phyloP scores from a whole-genome alignment of 2,113 vertebrate species.

The Tricholaema leucomelas region DNA sequence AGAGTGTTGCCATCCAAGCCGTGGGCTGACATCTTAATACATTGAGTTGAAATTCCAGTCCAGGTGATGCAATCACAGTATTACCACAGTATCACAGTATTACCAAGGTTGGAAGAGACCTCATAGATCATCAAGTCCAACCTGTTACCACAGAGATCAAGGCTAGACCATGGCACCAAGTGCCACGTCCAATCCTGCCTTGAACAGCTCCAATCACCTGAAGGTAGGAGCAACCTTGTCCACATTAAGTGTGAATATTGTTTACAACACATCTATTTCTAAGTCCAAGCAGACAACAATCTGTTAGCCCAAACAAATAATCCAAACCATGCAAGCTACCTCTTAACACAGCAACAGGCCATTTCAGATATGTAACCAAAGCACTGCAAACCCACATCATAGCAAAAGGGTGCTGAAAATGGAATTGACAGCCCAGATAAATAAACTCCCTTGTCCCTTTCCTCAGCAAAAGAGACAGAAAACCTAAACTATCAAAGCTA shows the following conservation, averaged over 20 bases:
- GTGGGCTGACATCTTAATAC: too few species aligned
- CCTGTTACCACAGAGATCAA: too few species aligned
- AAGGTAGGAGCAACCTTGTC: background rate
- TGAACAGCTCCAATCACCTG: too few species aligned
- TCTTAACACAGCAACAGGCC: background rate
- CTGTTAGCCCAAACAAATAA: background rate
- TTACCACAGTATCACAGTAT: too few species aligned
- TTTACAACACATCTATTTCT: background rate
- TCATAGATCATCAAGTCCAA: too few species aligned
- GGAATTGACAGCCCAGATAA: background rate
- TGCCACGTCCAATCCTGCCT: too few species aligned
- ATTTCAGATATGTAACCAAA: background rate
- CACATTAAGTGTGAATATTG: background rate
- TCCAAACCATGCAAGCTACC: background rate
- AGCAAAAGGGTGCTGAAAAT: background rate
- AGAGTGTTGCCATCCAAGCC: too few species aligned
- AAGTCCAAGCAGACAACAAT: background rate
- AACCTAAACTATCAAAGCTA: background rate
- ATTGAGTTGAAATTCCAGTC: background rate
- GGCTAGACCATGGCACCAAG: too few species aligned
- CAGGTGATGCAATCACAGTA: background rate
- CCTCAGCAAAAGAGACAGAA: background rate
- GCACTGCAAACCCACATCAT: background rate
- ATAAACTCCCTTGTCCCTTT: background rate
- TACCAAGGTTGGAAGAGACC: too few species aligned